Evolutionary conservation across 2,888 invertebrate genomes (phyloP).

Genomic region (Trichopria drosophilae): DNA sequence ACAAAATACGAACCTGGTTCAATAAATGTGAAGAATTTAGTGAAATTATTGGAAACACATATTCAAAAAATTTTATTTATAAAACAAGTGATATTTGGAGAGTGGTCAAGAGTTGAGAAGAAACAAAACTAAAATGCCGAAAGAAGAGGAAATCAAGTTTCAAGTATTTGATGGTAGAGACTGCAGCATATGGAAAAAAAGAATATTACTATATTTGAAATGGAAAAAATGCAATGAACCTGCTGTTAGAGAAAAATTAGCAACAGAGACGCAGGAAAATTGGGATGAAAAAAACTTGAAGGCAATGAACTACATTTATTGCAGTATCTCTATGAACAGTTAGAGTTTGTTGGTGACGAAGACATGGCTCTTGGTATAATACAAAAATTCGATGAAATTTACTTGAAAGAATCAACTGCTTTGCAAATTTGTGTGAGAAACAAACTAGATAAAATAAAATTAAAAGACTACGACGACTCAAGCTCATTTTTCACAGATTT

Average conservation of each 20-base stretch:
- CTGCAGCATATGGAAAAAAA: too few relatives aligned
- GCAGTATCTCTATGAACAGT: constrained; percentile 30
- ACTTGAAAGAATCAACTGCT: constrained; percentile 36
- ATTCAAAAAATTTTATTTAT: too few relatives aligned
- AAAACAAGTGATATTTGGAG: too few relatives aligned
- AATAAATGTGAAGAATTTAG: too few relatives aligned
- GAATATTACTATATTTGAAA: constrained; percentile 30
- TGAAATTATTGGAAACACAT: too few relatives aligned
- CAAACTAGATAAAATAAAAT: constrained; percentile 34
- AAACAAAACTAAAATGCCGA: too few relatives aligned
- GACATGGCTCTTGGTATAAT: constrained; percentile 35
- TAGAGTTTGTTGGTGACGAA: too few relatives aligned
- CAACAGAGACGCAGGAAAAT: constrained; percentile 14
- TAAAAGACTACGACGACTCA: constrained; percentile 26
- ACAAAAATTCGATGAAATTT: constrained; percentile 37
- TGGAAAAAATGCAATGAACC: constrained; percentile 26
- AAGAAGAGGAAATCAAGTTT: constrained; percentile 23
- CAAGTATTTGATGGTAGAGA: constrained; percentile 34
- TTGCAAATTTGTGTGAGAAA: too few relatives aligned
- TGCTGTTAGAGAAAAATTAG: constrained; percentile 5
- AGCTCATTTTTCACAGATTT: constrained; percentile 38
- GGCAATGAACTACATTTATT: constrained; percentile 35
- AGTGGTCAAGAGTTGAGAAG: too few relatives aligned
- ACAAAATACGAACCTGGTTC: too few relatives aligned
- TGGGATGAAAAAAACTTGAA: constrained; percentile 32